Evolutionary conservation across 1,140 invertebrate genomes (phyloP), one percentile per base, ranked within the genome.

Genomic region (Drosophila funebris): DNA sequence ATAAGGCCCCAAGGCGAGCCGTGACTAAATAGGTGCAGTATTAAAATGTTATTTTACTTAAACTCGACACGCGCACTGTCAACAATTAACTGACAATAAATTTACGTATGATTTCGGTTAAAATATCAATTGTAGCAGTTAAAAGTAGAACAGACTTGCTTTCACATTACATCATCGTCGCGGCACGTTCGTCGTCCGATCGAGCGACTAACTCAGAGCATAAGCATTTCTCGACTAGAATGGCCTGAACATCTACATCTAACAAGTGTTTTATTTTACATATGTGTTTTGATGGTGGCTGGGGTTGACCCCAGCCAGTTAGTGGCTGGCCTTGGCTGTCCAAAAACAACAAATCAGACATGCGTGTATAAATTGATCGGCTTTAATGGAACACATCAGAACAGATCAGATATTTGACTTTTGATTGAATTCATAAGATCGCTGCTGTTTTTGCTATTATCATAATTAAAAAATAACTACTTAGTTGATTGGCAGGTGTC

Each of bases 361-460:
- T 64, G 74, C 64, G 71, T 73, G 33, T 16, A 29, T 73, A 67
- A 76, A 76, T 73, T 73, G 71, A 73, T 73, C 62, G 52, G 71
- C 71, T 64, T 74, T 73, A 73, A 73, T 73, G 8, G 22, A 52
- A 53, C 22, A 66, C 36, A 54, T 53, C 22, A 61, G 56, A 56
- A 53, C 52, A 50, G 60, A 78, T 69, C 64, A 66, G 37, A 60
- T 39, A 13, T 62, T 74, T 37, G 48, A 74, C 44, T 44, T 72
- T 72, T 69, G 64, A 82, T 82, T 87, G 67, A 54, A 50, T 87
- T 84, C 37, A 76, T 76, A 41, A 22, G 24, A 44, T 61, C 69
- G 24, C 6, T 36, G 29, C 31, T 54, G 36, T 13, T 44, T 11
- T 73, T 63, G 61, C 48, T 75, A 52, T 36, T 36, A 3, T n/a